Evolutionary conservation across 2,888 invertebrate species (phyloP), one percentile per base, ranked within the genome.

Genomic region (Noctua janthina): DNA sequence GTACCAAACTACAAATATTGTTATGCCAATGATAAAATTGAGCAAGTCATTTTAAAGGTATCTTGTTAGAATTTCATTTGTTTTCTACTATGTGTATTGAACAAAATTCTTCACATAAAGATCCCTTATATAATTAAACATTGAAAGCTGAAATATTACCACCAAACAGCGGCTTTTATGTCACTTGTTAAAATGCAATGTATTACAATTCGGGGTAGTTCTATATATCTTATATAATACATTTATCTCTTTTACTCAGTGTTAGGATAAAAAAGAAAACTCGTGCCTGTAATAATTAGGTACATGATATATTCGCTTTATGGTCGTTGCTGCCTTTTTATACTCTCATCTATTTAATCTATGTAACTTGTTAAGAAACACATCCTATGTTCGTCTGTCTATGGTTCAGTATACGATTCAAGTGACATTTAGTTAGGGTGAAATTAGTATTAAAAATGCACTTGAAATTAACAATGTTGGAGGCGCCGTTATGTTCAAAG

Each of bases 261-360:
- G 91, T 93, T 93, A 93, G 93, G 88, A 82, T 91, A 90, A 91
- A 85, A 39, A 90, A 91, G 84, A 35, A 81, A 91, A 91, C 89
- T 91, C 90, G 94, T 94, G 94, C 94, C 94, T 94, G 91, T 92
- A 92, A 89, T 91, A 87, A 76, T 89, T 85, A 89, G 89, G 89
- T 90, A 89, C 87, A 79, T 88, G 84, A 88, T 84, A 88, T 90
- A 89, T 88, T 78, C 67, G 89, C 89, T 89, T 89, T 78, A 81
- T 87, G 81, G 83, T 85, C 80, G 89, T 90, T 84, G 88, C 87
- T 88, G 86, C 81, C 85, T 87, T 88, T 88, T 87, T 90, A 87
- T 90, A 90, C 90, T 87, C 87, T 85, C 82, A 82, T 82, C 87
- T 89, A 89, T 87, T 81, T 85, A 89, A 82, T 89, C 89, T 73